phyloP scores from a whole-genome alignment of 2,797 vertebrate species.

The Kryptopterus vitreolus region DNA sequence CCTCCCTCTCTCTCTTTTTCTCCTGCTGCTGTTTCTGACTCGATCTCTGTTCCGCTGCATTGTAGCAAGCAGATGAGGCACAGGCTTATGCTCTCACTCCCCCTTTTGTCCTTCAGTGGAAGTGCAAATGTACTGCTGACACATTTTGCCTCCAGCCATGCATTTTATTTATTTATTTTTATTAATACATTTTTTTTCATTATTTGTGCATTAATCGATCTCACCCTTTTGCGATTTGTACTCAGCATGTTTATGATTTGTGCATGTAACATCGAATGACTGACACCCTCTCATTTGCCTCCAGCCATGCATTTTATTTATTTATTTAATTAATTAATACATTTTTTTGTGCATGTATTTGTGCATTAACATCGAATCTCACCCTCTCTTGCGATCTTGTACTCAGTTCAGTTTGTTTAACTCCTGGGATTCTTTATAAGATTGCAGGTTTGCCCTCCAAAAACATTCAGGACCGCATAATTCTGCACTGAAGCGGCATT shows the following conservation, averaged over 20 bases:
- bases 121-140: slow-evolving; percentile 88
- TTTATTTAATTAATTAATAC: too few species aligned
- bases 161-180: slow-evolving; percentile 82
- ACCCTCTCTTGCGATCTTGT: slow-evolving; percentile 46
- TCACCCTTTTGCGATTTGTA: slow-evolving; percentile 45
- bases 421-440: slow-evolving; percentile 2
- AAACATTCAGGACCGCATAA: slow-evolving; percentile 53
- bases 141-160: slow-evolving; percentile 81
- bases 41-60: slow-evolving; percentile 64
- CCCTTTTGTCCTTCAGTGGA: slow-evolving; percentile 84
- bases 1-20: slow-evolving; percentile 60
- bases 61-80: slow-evolving; percentile 74
- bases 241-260: too few species aligned
- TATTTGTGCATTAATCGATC: slow-evolving; percentile 78
- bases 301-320: too few species aligned
- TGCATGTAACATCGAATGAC: too few species aligned
- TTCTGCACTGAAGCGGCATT: slow-evolving; percentile 60
- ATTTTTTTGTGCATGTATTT: too few species aligned
- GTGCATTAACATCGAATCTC: too few species aligned
- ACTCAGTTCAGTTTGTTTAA: not conserved
- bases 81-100: slow-evolving; percentile 67
- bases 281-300: too few species aligned
- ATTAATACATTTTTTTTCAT: slow-evolving; percentile 59
- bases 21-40: slow-evolving; percentile 54
- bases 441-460: slow-evolving; percentile 6